Evolutionary conservation across 1,140 invertebrate genomes (phyloP), one percentile per base, ranked within the genome.

Genomic region (Nephotettix cincticeps): DNA sequence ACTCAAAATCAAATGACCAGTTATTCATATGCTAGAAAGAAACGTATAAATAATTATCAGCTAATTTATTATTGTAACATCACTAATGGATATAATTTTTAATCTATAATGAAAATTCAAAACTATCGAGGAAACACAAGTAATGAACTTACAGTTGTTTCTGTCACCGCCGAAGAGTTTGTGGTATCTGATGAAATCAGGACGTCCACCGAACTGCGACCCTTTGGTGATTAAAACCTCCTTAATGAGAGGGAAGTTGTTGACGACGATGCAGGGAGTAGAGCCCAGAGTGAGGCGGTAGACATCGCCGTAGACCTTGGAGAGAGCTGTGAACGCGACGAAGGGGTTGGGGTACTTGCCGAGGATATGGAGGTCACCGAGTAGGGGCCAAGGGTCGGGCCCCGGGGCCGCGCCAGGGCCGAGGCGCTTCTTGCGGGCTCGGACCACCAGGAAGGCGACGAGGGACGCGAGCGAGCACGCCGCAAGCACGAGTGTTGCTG

Each of bases 221-320:
- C 91, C 91, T 79, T 93, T 93, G 70, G 88, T 86, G 76, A 94
- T 89, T 17, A 95, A 84, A 19, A 95, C 91, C 79, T 93, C 91
- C 71, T 88, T 88, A 73, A 95, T 91, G 14, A 88, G 78, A 1
- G 87, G 83, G 75, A 90, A 86, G 74, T 87, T 91, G 78, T 90
- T 94, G 23, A 95, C 89, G 14, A 96, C 88, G 2, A 94, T 81
- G 77, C 91, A 93, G 21, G 86, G 86, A 0, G 85, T 84, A 0
- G 84, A 81, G 0, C 93, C 93, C 61, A 96, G 81, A 43, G 84
- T 86, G 45, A 95, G 82, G 45, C 86, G 86, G 79, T 89, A 94
- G 43, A 94, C 87, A 66, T 91, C 87, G 1, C 93, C 93, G 77
- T 92, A 93, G 28, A 85, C 77, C 74, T 88, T 86, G 1, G 88